phyloP scores from a whole-genome alignment of 2,888 invertebrate species.

The Drosophila eohydei region DNA sequence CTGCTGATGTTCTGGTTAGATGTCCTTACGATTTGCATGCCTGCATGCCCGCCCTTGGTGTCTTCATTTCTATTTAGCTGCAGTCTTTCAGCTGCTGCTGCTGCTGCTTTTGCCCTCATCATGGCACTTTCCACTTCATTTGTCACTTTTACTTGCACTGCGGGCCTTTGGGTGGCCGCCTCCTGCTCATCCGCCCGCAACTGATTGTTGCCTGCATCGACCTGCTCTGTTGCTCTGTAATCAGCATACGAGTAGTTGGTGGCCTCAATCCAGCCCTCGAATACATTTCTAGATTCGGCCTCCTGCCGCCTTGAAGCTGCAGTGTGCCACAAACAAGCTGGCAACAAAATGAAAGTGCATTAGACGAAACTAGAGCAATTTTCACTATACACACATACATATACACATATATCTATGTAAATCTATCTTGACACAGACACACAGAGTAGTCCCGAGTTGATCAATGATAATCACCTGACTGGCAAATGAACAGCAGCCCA shows the following conservation, averaged over 20 bases:
- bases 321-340: conserved; percentile 75
- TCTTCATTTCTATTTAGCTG: conserved; percentile 40
- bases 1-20: conserved; percentile 28
- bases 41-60: conserved; percentile 31
- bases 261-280: conserved; percentile 19
- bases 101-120: conserved; percentile 34
- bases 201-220: conserved; percentile 74
- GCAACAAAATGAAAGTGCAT: conserved; percentile 66
- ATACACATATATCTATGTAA: too few relatives aligned
- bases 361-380: conserved; percentile 65
- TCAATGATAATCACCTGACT: conserved; percentile 65
- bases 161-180: conserved; percentile 48
- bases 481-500: conserved; percentile 53
- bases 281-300: conserved; percentile 28
- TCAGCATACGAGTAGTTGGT: conserved; percentile 48
- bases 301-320: conserved; percentile 40
- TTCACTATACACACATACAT: conserved; percentile 5
- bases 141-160: conserved; percentile 80
- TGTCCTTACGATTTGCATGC: conserved; percentile 54
- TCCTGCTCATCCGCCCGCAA: conserved; percentile 40
- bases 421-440: neutral
- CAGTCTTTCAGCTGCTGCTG: conserved; percentile 1
- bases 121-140: conserved; percentile 80
- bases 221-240: conserved; percentile 51
- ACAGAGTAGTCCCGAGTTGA: conserved; percentile 9